These are phyloP conservation scores for Eupelmus urozonus DNA, from an alignment of 2,888 invertebrate species.

Conservation along the genomic window DNA sequence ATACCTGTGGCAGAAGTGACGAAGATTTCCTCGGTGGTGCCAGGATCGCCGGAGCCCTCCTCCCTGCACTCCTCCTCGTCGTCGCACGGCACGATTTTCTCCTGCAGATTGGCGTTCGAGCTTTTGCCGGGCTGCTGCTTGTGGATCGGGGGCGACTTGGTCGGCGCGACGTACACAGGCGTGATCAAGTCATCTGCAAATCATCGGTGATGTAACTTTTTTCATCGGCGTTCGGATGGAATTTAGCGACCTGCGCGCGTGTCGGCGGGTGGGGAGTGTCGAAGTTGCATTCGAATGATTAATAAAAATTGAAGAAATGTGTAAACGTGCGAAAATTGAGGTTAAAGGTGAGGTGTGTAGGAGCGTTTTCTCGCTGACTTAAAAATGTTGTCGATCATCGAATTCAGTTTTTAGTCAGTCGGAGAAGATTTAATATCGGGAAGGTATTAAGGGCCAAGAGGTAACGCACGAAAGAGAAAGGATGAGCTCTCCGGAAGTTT, in stretches of 20 bases:
- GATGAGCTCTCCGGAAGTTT: constrained; percentile 54
- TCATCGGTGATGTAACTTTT: too few relatives aligned
- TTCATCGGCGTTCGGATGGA: too few relatives aligned
- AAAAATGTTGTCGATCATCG: constrained; percentile 36
- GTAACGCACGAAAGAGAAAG: constrained; percentile 64
- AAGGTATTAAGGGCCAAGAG: constrained; percentile 64
- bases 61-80: constrained; percentile 92
- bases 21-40: constrained; percentile 81
- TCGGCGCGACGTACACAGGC: constrained; percentile 92
- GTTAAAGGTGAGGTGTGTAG: too few relatives aligned
- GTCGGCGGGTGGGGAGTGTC: not conserved
- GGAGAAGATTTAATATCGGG: constrained; percentile 69
- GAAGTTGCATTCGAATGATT: too few relatives aligned
- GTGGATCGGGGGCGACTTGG: constrained; percentile 81
- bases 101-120: constrained; percentile 68
- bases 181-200: constrained; percentile 90
- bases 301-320: not conserved
- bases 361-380: constrained; percentile 3
- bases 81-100: constrained; percentile 80
- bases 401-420: constrained; percentile 72
- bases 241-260: too few relatives aligned
- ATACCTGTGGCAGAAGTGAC: constrained; percentile 76
- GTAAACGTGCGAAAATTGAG: not conserved
- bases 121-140: constrained; percentile 67
- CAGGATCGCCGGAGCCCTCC: constrained; percentile 88